A percentile compares a stretch with the other conserved stretches of the same genome.
phyloP scores from a whole-genome alignment of 2,888 invertebrate genomes.

The Sepioteuthis lessoniana region DNA sequence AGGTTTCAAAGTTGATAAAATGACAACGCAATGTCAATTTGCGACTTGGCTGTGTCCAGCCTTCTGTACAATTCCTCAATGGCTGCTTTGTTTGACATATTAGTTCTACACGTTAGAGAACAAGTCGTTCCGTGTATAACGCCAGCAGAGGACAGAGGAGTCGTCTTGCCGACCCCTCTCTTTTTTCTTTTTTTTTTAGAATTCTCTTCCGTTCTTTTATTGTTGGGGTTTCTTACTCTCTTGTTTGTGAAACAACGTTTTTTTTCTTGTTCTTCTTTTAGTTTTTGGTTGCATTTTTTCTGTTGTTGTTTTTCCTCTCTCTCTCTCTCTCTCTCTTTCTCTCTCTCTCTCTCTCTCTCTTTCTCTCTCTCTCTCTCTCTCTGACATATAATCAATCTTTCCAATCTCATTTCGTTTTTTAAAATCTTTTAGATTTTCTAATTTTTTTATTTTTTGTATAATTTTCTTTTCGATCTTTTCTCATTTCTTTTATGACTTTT shows the following conservation, averaged over 20 bases:
- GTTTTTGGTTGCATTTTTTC: too few species aligned
- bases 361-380: too few species aligned
- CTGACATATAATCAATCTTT: too few species aligned
- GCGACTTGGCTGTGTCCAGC: background rate
- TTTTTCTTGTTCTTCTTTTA: too few species aligned
- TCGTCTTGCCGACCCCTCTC: background rate
- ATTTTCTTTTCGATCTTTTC: background rate
- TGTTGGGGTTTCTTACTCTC: background rate
- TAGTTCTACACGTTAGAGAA: constrained; percentile 1
- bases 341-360: too few species aligned
- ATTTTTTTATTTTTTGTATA: background rate
- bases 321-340: too few species aligned
- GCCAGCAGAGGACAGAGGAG: background rate
- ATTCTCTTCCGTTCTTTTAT: background rate
- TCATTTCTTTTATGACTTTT: too few species aligned
- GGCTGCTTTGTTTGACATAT: background rate
- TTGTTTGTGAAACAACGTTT: too few species aligned
- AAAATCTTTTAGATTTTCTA: background rate
- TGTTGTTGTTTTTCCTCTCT: too few species aligned
- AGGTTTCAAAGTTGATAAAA: background rate
- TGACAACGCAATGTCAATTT: background rate
- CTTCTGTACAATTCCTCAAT: background rate
- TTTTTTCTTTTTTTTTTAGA: background rate
- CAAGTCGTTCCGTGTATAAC: background rate
- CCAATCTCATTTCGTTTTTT: background rate